Conservation (phyloP, 2,797 vertebrate genomes). For the Acrossocheilus wenchowensis region DNA sequence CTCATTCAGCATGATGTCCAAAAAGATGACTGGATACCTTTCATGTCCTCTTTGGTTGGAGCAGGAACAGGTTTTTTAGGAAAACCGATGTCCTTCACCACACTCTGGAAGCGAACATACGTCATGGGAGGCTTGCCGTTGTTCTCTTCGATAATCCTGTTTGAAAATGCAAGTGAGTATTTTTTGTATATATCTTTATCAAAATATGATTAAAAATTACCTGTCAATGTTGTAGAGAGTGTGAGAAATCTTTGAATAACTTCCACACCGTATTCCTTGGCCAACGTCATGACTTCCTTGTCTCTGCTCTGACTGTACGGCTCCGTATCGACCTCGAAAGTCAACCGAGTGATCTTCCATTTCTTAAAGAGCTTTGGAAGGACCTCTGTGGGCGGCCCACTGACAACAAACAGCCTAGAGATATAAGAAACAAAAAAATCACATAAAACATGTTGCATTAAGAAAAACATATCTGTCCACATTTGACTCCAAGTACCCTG, state of each 20-base stretch:
- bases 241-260: constrained; percentile 77
- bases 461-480: background rate
- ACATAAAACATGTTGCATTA: background rate
- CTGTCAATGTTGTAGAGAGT: constrained; percentile 77
- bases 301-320: constrained; percentile 71
- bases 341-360: constrained; percentile 74
- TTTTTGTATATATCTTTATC: background rate
- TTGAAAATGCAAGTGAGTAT: background rate
- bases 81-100: constrained; percentile 68
- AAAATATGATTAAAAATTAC: constrained; percentile 55
- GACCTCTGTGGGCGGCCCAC: constrained; percentile 74
- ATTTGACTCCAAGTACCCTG: background rate
- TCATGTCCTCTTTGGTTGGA: constrained; percentile 69
- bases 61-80: constrained; percentile 69
- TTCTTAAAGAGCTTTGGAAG: constrained; percentile 73
- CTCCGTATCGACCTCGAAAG: constrained; percentile 79
- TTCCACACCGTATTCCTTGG: constrained; percentile 66
- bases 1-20: background rate
- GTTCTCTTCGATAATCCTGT: constrained; percentile 79
- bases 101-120: constrained; percentile 72
- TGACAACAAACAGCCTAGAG: constrained; percentile 76
- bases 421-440: background rate
- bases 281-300: constrained; percentile 64
- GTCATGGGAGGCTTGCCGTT: constrained; percentile 77
- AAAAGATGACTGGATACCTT: constrained; percentile 61